These are phyloP conservation scores for Paedocypris micromegethes DNA, from an alignment of 2,797 vertebrate genomes.

Conservation along the genomic window DNA sequence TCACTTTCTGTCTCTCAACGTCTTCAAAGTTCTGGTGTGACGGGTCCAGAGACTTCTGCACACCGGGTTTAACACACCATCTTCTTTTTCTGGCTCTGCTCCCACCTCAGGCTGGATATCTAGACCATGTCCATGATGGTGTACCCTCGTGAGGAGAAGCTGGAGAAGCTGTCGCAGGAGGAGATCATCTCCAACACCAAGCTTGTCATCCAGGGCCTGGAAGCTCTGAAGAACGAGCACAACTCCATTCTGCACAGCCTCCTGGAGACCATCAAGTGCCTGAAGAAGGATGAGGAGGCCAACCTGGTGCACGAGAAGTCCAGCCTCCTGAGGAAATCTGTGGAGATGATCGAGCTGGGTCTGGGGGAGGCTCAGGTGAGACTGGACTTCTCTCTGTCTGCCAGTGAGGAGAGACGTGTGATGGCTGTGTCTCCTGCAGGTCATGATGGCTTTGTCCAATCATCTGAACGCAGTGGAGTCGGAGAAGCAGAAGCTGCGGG, in stretches of 20 bases:
- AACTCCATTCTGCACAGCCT: conserved; percentile 97
- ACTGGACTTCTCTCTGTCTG: neutral
- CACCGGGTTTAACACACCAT: too few species aligned
- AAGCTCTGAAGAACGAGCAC: conserved; percentile 95
- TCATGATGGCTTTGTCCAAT: conserved; percentile 97
- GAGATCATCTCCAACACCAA: conserved; percentile 98
- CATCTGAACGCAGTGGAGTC: conserved; percentile 96
- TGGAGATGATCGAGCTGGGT: conserved; percentile 97
- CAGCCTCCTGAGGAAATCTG: conserved; percentile 87
- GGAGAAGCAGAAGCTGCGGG: conserved; percentile 96
- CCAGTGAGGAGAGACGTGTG: too few species aligned
- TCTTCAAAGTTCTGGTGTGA: too few species aligned
- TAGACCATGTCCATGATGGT: conserved; percentile 86
- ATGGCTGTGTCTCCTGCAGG: conserved; percentile 62
- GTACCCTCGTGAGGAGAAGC: conserved; percentile 86
- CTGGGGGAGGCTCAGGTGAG: conserved; percentile 94
- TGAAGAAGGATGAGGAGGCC: conserved; percentile 97
- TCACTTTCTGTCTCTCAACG: too few species aligned
- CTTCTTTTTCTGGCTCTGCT: neutral
- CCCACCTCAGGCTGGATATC: conserved; percentile 50
- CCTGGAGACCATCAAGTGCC: conserved; percentile 94
- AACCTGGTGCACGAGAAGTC: conserved; percentile 95
- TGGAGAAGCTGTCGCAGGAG: conserved; percentile 94
- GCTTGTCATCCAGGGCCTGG: conserved; percentile 94
- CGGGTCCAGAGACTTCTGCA: too few species aligned